phyloP scores from a whole-genome alignment of 2,888 invertebrate species.

The Eupithecia dodoneata region DNA sequence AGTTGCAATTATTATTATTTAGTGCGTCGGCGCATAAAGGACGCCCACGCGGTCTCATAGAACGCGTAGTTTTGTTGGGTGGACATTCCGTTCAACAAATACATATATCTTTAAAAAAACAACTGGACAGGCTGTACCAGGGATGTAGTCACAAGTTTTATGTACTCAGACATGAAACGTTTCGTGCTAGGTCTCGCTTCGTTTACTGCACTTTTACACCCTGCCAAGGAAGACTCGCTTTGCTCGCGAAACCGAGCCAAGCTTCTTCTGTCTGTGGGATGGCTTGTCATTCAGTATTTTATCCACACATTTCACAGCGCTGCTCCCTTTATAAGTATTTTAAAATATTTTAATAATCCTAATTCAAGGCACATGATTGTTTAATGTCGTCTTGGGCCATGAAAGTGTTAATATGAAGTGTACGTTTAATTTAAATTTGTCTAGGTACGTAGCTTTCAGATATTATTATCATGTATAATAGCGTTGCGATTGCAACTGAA shows the following conservation, averaged over 20 bases:
- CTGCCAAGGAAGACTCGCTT: neutral
- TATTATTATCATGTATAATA: neutral
- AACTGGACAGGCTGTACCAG: neutral
- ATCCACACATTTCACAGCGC: neutral
- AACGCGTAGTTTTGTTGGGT: slow-evolving; percentile 42
- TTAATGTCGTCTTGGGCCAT: too few relatives aligned
- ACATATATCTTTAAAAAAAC: too few relatives aligned
- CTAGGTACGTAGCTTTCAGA: neutral
- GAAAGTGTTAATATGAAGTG: too few relatives aligned
- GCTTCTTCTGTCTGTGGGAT: neutral
- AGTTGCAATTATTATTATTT: slow-evolving; percentile 81
- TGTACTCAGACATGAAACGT: neutral
- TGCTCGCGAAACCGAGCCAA: neutral
- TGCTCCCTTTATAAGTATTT: neutral
- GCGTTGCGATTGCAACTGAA: too few relatives aligned
- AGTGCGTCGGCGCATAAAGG: slow-evolving; percentile 74
- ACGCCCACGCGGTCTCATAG: slow-evolving; percentile 67
- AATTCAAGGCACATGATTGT: neutral
- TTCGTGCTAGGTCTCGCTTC: neutral
- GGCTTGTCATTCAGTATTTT: neutral
- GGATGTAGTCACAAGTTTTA: neutral
- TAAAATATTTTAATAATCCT: neutral
- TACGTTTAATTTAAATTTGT: neutral
- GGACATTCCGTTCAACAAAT: slow-evolving; percentile 47
- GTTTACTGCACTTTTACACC: neutral